Evolutionary conservation across 1,140 invertebrate species (phyloP).

Genomic region (Papilio machaon): DNA sequence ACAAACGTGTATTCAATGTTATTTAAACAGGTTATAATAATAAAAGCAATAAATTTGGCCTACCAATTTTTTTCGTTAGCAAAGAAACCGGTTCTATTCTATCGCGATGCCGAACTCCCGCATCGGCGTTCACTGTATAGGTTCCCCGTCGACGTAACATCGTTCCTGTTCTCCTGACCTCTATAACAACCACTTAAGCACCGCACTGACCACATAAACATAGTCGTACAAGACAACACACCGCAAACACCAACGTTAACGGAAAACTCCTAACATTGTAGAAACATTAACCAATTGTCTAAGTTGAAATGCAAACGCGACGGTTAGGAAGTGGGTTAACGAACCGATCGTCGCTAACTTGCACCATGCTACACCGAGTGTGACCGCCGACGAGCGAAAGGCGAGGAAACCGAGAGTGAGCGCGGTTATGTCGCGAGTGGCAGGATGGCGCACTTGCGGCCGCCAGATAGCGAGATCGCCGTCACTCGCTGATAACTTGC

Average conservation of each 20-base stretch:
- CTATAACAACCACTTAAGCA: constrained; percentile 47
- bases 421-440: constrained; percentile 72
- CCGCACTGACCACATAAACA: constrained; percentile 49
- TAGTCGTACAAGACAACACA: constrained; percentile 23
- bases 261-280: background rate
- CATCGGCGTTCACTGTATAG: constrained; percentile 72
- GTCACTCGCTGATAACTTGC: constrained; percentile 69
- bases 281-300: constrained; percentile 54
- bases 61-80: constrained; percentile 63
- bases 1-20: background rate
- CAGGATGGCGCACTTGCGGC: constrained; percentile 68
- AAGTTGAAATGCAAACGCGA: constrained; percentile 49
- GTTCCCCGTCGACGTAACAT: constrained; percentile 74
- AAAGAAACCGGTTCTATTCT: constrained; percentile 54
- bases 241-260: constrained; percentile 5
- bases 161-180: constrained; percentile 47
- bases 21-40: constrained; percentile 21
- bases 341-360: constrained; percentile 63
- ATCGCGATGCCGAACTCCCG: constrained; percentile 51
- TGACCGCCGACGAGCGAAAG: constrained; percentile 70
- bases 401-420: constrained; percentile 74
- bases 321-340: constrained; percentile 63
- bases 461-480: constrained; percentile 75
- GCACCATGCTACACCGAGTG: constrained; percentile 65
- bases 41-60: constrained; percentile 14